Base-by-base conservation (phyloP, 2,113 vertebrate genomes). In the Hydrolagus affinis region DNA sequence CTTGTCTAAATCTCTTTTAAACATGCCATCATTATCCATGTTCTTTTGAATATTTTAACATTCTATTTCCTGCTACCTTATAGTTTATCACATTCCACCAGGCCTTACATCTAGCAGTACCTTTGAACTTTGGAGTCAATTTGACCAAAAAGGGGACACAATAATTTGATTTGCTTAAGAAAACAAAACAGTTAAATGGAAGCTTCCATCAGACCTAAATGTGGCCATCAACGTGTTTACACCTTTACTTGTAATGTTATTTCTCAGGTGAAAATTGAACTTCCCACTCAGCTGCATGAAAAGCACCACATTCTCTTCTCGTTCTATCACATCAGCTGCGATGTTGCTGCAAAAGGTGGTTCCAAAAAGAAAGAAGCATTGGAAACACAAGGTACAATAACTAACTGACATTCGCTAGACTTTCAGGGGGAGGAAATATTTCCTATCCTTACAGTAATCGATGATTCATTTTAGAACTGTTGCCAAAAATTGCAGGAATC, bases 231-330 rank as follows among this genome's bases (percentile, higher is more conserved):
- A 77, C 56, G 30, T 30, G 1, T 64, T 30, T n/a, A n/a, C 2
- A 83, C 30, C 78, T 83, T 28, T 83, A 30, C 14, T 83, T 83
- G 8, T 66, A 68, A 71, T 91, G 92, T 92, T 91, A 89, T 87
- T 66, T 91, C 90, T 87, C 94, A 99, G 98, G 96, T 97, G 89
- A 99, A 99, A 94, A 95, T 99, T 87, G 97, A 99, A 90, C 95
- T 99, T 75, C 98, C 98, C 74, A 98, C 95, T 86, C 96, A 98
- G 80, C 95, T 99, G 85, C 96, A 98, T 86, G 96, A 97, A 91
- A 99, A 97, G 91, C 98, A 99, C 90, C 98, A 99, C 89, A 93
- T 99, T 88, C 93, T 99, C 85, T 99, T 99, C 93, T 98, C 96
- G 88, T 99, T 99, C 91, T 97, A 97, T 91, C 98, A 99, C 66